phyloP scores from a whole-genome alignment of 2,888 invertebrate species.

The Tinea semifulvella region DNA sequence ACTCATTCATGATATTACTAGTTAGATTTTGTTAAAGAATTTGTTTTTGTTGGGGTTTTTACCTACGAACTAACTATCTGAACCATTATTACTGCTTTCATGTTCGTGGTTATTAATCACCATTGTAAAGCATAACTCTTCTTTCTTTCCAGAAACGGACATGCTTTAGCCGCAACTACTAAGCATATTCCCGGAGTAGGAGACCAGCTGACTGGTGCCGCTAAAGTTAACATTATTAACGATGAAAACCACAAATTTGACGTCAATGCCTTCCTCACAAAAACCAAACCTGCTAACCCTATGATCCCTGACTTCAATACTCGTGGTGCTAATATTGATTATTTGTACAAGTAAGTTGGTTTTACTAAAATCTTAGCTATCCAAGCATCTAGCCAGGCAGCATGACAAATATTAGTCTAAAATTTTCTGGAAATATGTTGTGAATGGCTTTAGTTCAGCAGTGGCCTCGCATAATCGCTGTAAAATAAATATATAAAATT shows the following conservation, averaged over 20 bases:
- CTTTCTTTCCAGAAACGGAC: constrained; percentile 31
- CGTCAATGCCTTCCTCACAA: constrained; percentile 36
- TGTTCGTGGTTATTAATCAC: too few relatives aligned
- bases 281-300: constrained; percentile 29
- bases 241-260: constrained; percentile 30
- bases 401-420: too few relatives aligned
- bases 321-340: constrained; percentile 26
- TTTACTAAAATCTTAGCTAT: too few relatives aligned
- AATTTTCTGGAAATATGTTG: too few relatives aligned
- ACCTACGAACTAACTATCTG: too few relatives aligned
- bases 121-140: not conserved
- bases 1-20: too few relatives aligned
- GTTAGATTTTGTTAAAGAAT: too few relatives aligned
- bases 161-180: constrained; percentile 28
- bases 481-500: too few relatives aligned
- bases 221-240: constrained; percentile 28
- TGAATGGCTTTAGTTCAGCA: too few relatives aligned
- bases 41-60: too few relatives aligned
- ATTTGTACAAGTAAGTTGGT: constrained; percentile 5
- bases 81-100: not conserved
- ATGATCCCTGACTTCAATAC: constrained; percentile 31
- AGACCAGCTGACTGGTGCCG: constrained; percentile 30
- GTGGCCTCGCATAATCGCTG: too few relatives aligned
- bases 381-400: too few relatives aligned
- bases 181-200: constrained; percentile 28